Evolutionary conservation across 1,140 invertebrate species (phyloP), one percentile per base, ranked within the genome.

Genomic region (Brachionus angularis): DNA sequence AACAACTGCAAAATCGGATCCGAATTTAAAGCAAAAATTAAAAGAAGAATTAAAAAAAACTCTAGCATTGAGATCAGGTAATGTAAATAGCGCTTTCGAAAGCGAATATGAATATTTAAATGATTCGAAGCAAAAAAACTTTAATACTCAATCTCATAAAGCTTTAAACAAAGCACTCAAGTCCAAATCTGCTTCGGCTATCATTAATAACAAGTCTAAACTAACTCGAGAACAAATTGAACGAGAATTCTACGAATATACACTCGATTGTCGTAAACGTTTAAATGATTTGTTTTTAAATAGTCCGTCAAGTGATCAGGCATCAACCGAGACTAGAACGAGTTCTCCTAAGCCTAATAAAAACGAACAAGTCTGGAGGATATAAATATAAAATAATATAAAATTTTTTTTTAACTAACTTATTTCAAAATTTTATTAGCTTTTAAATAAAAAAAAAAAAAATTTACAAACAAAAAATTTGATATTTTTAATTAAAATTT

Each of bases 201-300:
- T n/a, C n/a, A n/a, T n/a, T n/a, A n/a, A 34, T 8, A 58, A 36
- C 25, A 27, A 36, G 36, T 34, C 53, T 8, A 58, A 58, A 18
- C 53, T 58, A 23, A 39, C 53, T 3, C 62, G 62, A 2, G 42
- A 67, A 46, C 62, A 47, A 47, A 46, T 67, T 47, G 62, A 67
- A n/a, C 12, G 47, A 42, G 62, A 67, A 36, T 67, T 67, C 23
- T 67, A 67, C 12, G 62, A 67, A 31, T 67, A 67, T 18, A 67
- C 62, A 21, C 42, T 46, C 10, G 62, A 67, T 8, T 67, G 62
- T 67, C 12, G 47, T 5, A 44, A 67, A 50, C 33, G 36, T 21
- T 47, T 67, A 47, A 46, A 67, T 31, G 62, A 67, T 3, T 36
- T 67, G 29, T 67, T 67, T 23, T 3, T 7, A 5, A n/a, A 42